Conservation (phyloP, 2,113 vertebrate genomes). For the Geococcyx californianus region DNA sequence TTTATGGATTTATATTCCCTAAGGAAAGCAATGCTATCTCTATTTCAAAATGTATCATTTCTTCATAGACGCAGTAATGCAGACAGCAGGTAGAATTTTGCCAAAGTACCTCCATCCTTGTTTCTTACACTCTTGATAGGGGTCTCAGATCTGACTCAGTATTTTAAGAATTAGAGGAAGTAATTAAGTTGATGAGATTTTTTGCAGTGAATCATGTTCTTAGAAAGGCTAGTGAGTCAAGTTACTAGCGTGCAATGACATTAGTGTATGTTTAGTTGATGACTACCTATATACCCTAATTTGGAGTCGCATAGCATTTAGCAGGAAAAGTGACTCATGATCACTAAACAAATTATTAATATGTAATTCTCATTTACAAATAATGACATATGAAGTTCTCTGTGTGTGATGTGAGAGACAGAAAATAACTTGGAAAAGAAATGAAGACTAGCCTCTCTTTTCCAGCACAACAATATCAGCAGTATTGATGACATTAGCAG, state of each 20-base stretch:
- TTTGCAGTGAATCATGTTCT: background rate
- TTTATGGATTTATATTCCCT: background rate
- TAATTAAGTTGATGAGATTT: background rate
- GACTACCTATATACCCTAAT: background rate
- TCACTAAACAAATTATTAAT: background rate
- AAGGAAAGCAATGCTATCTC: background rate
- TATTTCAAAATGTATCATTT: background rate
- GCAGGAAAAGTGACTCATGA: background rate
- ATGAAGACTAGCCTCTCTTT: background rate
- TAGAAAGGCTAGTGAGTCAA: conserved; percentile 27
- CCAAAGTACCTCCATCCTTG: background rate
- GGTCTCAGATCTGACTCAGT: background rate
- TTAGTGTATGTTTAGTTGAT: background rate
- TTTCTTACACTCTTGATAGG: background rate
- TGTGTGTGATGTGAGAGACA: background rate
- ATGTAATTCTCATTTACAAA: background rate
- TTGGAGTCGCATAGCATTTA: background rate
- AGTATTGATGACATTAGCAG: background rate
- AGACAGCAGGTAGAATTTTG: background rate
- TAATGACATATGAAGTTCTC: background rate
- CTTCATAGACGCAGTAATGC: background rate
- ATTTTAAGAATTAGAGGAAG: background rate
- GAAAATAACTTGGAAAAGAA: background rate
- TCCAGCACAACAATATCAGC: background rate
- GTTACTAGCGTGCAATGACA: background rate